A percentile compares a stretch with the other conserved stretches of the same genome.
These are phyloP conservation scores for Drosophila pectinifera DNA, from an alignment of 1,140 invertebrate genomes.

Conservation along the genomic window DNA sequence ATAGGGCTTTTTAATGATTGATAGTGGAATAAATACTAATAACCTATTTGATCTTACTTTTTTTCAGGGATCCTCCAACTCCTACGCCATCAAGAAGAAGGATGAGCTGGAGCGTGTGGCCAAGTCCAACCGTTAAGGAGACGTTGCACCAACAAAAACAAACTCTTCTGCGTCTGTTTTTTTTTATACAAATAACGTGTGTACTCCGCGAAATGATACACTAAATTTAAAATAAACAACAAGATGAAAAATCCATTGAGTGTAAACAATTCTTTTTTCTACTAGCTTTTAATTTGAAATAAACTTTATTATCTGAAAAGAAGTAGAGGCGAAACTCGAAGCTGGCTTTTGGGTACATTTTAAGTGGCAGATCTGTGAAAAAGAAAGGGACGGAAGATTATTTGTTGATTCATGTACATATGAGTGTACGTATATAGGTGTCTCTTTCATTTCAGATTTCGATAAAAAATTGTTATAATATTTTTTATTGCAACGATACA, in stretches of 20 bases:
- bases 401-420: not conserved
- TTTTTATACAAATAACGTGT: slow-evolving; percentile 72
- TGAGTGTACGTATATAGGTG: not conserved
- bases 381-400: not conserved
- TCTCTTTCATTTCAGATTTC: slow-evolving; percentile 3
- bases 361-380: not conserved
- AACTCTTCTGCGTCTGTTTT: slow-evolving; percentile 52
- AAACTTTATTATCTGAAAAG: slow-evolving; percentile 15
- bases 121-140: slow-evolving; percentile 99
- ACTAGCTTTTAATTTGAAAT: slow-evolving; percentile 33
- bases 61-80: slow-evolving; percentile 97
- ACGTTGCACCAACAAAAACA: slow-evolving; percentile 39
- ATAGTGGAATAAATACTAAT: not conserved
- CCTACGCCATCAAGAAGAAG: slow-evolving; percentile 99
- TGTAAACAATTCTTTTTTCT: slow-evolving; percentile 46
- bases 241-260: slow-evolving; percentile 50
- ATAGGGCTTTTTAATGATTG: not conserved
- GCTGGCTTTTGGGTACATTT: not conserved
- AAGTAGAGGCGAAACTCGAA: not conserved
- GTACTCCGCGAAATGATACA: slow-evolving; percentile 48
- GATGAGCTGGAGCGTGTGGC: slow-evolving; percentile 99
- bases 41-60: slow-evolving; percentile 2
- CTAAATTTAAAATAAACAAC: slow-evolving; percentile 56
- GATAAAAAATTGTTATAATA: no score
- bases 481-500: no score